A percentile compares a stretch with the other conserved stretches of the same genome.
Conservation (phyloP, 2,797 vertebrate species). For the Platyrinchus mystaceus region DNA sequence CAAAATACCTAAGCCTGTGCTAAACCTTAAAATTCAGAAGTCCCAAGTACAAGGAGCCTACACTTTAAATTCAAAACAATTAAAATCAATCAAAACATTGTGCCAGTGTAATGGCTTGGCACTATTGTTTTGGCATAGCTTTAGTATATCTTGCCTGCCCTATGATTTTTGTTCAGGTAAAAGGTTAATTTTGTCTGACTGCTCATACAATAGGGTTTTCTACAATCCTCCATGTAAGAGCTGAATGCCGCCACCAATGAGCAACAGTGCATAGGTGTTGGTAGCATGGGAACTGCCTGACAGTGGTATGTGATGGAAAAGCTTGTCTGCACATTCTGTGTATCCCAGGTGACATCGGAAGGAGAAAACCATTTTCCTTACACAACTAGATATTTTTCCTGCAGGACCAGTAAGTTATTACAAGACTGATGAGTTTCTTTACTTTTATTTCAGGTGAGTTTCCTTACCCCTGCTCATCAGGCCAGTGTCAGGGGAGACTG, state of each 20-base stretch:
- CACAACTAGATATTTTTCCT: not conserved
- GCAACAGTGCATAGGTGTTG: not conserved
- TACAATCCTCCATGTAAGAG: not conserved
- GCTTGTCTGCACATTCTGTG: not conserved
- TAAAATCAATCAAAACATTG: not conserved
- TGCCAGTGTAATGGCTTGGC: not conserved
- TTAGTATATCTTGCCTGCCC: not conserved
- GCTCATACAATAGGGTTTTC: not conserved
- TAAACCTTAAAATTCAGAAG: not conserved
- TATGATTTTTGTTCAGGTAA: not conserved
- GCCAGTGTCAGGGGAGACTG: not conserved
- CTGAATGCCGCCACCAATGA: not conserved
- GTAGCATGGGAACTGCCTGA: not conserved
- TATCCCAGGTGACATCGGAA: not conserved
- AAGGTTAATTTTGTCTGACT: not conserved
- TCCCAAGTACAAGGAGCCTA: not conserved
- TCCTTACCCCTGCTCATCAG: not conserved
- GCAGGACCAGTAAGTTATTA: not conserved
- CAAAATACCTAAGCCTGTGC: not conserved
- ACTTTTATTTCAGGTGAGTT: not conserved
- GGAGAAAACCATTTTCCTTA: not conserved
- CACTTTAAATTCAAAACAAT: not conserved
- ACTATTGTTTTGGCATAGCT: not conserved
- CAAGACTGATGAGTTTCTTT: not conserved
- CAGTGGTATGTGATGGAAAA: not conserved